Evolutionary conservation across 2,113 vertebrate genomes (phyloP), one percentile per base, ranked within the genome.

Genomic region (Macrotus californicus): DNA sequence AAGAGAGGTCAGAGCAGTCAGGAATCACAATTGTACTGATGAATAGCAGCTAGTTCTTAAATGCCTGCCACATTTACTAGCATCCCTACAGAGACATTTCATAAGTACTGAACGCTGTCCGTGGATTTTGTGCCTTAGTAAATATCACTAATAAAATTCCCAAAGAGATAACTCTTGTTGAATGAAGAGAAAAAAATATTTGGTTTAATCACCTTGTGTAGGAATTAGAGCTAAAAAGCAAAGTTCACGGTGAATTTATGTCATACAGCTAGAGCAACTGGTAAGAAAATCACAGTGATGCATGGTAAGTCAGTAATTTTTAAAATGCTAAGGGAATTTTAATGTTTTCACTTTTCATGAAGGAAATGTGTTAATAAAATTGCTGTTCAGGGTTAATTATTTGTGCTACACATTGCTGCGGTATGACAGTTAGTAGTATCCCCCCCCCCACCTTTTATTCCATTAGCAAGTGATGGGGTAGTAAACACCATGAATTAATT

Each of bases 321-420:
- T 48, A 73, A 64, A 92, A 69, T 31, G 75, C 3, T 54, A 80
- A 39, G 39, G 75, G 14, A 91, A 80, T 46, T 75, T 79, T 88
- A 79, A 61, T 46, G 39, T 64, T 92, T 89, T 14, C 5, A 59
- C 29, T 88, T 86, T 89, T 56, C 43, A 21, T 36, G 54, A 93
- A 91, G 86, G 59, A 95, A 81, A 73, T 54, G 54, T 70, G 21
- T 87, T 92, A 95, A 87, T 90, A 82, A 86, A 85, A 77, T 39
- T 69, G 36, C 48, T 75, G 13, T 66, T 86, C 7, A 9, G 24
- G 26, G 43, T 83, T 96, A 86, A 73, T 89, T 82, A 36, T 80
- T 93, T 22, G 15, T 87, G 84, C 46, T 61, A 3, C 39, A n/a
- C 19, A n/a, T 75, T 89, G 69, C 50, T 70, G 26, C 75, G 24